Percentiles rank a stretch among this genome's conserved stretches.
These are phyloP conservation scores for Amphiprion percula DNA, from an alignment of 2,113 vertebrate genomes.

Conservation along the genomic window DNA sequence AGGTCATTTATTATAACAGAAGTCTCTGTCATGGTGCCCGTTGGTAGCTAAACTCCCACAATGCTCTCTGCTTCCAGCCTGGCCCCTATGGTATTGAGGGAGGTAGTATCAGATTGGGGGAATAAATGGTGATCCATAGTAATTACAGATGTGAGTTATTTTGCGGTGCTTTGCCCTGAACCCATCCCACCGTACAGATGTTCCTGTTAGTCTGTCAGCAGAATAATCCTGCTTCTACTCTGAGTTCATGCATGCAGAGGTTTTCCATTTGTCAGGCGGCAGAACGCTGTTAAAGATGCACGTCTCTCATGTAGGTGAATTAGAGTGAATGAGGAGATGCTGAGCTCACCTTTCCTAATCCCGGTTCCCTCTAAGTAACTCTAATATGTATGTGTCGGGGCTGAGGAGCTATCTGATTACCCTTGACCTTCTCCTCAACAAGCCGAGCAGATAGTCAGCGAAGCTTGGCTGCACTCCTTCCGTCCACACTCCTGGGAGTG, in stretches of 20 bases:
- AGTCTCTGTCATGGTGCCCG: no score
- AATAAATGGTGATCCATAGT: no score
- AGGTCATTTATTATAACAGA: no score
- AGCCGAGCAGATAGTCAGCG: constrained; percentile 29
- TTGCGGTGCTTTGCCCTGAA: no score
- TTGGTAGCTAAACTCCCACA: no score
- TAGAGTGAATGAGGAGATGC: constrained; percentile 16
- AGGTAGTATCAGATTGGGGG: no score
- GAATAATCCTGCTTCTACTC: background rate
- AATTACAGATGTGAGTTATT: no score
- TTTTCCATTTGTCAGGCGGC: constrained; percentile 30
- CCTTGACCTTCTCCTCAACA: constrained; percentile 61
- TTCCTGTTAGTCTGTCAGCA: background rate
- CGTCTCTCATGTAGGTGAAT: constrained; percentile 29
- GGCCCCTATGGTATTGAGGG: no score
- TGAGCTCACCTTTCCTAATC: constrained; percentile 17
- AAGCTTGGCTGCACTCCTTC: constrained; percentile 6
- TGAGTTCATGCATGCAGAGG: background rate
- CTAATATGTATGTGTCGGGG: constrained; percentile 43
- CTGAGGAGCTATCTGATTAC: constrained; percentile 49
- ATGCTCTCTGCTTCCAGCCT: no score
- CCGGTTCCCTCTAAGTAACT: constrained; percentile 42
- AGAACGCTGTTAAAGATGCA: constrained; percentile 35
- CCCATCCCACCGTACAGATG: background rate
- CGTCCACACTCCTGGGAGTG: constrained; percentile 30